These are phyloP conservation scores for Thysanoteuthis rhombus DNA, from an alignment of 2,888 invertebrate species.

Conservation along the genomic window DNA sequence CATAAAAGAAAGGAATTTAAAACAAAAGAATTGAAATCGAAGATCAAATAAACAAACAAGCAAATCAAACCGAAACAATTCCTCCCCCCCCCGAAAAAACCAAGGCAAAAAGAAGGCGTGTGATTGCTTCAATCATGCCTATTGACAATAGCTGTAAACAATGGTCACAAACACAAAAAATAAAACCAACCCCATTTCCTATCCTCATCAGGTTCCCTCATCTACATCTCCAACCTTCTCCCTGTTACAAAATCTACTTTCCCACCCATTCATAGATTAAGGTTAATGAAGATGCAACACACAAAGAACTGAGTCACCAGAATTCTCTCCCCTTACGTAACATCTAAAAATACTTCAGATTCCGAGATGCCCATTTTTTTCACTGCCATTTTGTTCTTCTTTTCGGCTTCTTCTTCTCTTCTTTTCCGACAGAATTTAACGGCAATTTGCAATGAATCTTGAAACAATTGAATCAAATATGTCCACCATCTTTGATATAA, in stretches of 20 bases:
- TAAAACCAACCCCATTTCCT: neutral
- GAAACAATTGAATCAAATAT: too few relatives aligned
- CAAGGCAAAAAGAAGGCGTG: neutral
- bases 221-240: neutral
- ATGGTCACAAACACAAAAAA: neutral
- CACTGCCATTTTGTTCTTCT: neutral
- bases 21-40: neutral
- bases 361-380: neutral
- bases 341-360: neutral
- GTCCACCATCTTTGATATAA: too few relatives aligned
- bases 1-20: neutral
- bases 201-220: too few relatives aligned
- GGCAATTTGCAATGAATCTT: neutral
- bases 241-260: neutral
- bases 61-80: neutral
- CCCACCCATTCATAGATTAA: neutral
- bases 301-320: neutral
- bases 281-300: neutral
- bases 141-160: neutral
- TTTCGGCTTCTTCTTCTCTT: neutral
- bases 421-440: neutral
- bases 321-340: neutral
- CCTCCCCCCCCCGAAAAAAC: neutral
- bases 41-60: neutral
- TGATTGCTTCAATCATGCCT: neutral